Evolutionary conservation across 2,888 invertebrate species (phyloP).

Genomic region (Ennomos fuscantarius): DNA sequence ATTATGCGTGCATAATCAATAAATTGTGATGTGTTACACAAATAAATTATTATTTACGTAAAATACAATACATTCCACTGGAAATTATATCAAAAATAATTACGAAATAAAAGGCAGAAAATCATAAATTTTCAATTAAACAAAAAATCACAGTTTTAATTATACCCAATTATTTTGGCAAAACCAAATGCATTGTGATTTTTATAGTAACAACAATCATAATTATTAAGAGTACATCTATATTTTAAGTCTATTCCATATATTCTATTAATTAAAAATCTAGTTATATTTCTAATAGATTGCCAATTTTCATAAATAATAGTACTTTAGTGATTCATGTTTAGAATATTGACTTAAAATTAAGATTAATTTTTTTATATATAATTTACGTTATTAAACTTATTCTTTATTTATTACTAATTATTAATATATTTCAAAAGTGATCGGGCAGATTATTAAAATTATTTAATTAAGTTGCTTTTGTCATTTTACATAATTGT

Average conservation of each 20-base stretch:
- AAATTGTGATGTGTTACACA: too few relatives aligned
- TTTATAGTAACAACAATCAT: background rate
- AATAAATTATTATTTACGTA: too few relatives aligned
- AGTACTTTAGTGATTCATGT: slow-evolving; percentile 1
- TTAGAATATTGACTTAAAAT: slow-evolving; percentile 5
- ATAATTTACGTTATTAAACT: slow-evolving; percentile 5
- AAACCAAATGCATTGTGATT: background rate
- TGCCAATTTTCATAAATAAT: slow-evolving; percentile 18
- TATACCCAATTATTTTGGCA: slow-evolving; percentile 12
- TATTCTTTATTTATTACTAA: slow-evolving; percentile 1
- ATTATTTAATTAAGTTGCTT: too few relatives aligned
- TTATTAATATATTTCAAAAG: background rate
- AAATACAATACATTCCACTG: too few relatives aligned
- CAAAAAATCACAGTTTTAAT: slow-evolving; percentile 25
- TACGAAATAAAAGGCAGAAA: too few relatives aligned
- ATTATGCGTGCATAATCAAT: too few relatives aligned
- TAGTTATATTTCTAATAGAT: slow-evolving; percentile 1
- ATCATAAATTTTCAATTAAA: too few relatives aligned
- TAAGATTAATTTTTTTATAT: slow-evolving; percentile 15
- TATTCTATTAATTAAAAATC: too few relatives aligned
- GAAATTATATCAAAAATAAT: too few relatives aligned
- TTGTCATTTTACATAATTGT: too few relatives aligned
- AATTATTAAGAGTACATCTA: background rate
- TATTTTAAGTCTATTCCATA: too few relatives aligned
- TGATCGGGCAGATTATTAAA: slow-evolving; percentile 2